Evolutionary conservation across 2,888 invertebrate genomes (phyloP).

Genomic region (Autographa gamma): DNA sequence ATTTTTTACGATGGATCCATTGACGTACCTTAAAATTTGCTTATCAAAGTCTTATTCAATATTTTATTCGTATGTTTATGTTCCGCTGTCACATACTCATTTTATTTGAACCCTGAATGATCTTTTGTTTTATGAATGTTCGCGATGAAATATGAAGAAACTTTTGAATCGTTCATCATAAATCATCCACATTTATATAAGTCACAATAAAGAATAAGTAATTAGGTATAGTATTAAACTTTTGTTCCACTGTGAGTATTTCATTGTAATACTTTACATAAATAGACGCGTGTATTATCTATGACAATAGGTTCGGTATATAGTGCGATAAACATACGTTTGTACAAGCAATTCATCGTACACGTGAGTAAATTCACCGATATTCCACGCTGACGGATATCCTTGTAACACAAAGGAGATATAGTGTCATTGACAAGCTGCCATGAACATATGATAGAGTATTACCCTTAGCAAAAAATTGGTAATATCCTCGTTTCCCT

Average conservation of each 20-base stretch:
- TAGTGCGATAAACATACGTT: conserved; percentile 25
- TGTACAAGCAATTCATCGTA: conserved; percentile 33
- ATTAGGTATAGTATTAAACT: conserved; percentile 6
- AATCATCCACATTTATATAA: not conserved
- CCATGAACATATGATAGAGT: conserved; percentile 39
- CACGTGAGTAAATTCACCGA: conserved; percentile 42
- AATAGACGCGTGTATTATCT: conserved; percentile 34
- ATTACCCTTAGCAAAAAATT: conserved; percentile 28
- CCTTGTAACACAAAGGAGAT: conserved; percentile 49
- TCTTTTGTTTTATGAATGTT: not conserved
- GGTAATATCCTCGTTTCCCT: conserved; percentile 21
- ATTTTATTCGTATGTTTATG: conserved; percentile 38
- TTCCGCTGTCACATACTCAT: not conserved
- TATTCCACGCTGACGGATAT: conserved; percentile 30
- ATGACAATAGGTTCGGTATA: conserved; percentile 38
- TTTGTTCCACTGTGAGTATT: not conserved
- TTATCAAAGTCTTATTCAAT: conserved; percentile 28
- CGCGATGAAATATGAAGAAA: not conserved
- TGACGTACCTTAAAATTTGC: conserved; percentile 60
- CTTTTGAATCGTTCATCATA: not conserved
- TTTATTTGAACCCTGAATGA: not conserved
- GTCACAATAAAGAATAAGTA: not conserved
- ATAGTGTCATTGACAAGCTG: conserved; percentile 55
- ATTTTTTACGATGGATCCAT: conserved; percentile 66
- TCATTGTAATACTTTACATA: conserved; percentile 21